Conservation (phyloP, 23 tunicate species). For the Trididemnum nubilum region DNA sequence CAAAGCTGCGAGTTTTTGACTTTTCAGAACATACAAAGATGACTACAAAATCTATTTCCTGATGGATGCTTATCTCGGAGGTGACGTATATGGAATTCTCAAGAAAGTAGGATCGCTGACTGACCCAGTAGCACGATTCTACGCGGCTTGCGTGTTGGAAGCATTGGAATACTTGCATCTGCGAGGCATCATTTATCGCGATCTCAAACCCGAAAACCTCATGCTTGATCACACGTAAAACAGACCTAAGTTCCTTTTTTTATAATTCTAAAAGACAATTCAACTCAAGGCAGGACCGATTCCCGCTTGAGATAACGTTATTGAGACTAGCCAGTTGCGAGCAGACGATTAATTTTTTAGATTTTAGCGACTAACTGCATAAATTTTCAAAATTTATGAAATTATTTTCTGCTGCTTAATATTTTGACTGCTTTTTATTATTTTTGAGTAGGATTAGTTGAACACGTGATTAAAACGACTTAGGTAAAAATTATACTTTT, state of each 20-base stretch:
- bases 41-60: slow-evolving; percentile 69
- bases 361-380: too few species aligned
- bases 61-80: slow-evolving; percentile 97
- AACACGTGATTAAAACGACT: too few species aligned
- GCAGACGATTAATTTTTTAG: too few species aligned
- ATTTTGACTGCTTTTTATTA: too few species aligned
- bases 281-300: too few species aligned
- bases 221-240: slow-evolving; percentile 88
- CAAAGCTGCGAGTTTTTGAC: too few species aligned
- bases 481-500: too few species aligned
- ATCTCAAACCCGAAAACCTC: slow-evolving; percentile 92
- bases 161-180: slow-evolving; percentile 88
- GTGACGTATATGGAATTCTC: slow-evolving; percentile 72
- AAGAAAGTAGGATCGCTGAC: slow-evolving; percentile 77
- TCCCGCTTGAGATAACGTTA: too few species aligned
- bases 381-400: too few species aligned
- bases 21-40: slow-evolving; percentile 82
- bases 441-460: too few species aligned
- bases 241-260: not conserved
- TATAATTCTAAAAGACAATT: not conserved
- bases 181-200: slow-evolving; percentile 82
- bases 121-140: slow-evolving; percentile 69
- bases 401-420: too few species aligned
- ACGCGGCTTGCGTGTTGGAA: slow-evolving; percentile 81
- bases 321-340: too few species aligned